Evolutionary conservation across 2,888 invertebrate genomes (phyloP).

Genomic region (Scotopteryx bipunctaria): DNA sequence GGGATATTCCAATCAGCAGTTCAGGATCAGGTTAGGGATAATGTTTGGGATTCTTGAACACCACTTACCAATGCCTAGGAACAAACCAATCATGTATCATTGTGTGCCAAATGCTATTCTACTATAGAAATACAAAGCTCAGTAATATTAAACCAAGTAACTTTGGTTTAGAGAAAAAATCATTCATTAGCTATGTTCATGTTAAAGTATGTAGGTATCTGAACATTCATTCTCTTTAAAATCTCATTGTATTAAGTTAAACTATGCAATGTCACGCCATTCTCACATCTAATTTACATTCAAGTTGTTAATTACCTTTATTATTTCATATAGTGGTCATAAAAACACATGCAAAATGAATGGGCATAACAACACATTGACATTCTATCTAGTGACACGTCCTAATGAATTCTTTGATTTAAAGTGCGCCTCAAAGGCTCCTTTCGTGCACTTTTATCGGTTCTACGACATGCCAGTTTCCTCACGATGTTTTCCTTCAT

Average conservation of each 20-base stretch:
- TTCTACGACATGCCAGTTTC: too few species aligned
- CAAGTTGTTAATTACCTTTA: conserved; percentile 10
- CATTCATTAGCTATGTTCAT: background rate
- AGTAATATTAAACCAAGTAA: background rate
- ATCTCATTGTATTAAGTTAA: too few species aligned
- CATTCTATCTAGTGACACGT: too few species aligned
- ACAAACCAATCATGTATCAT: conserved; percentile 44
- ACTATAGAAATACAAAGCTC: background rate
- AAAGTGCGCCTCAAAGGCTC: too few species aligned
- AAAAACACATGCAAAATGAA: background rate
- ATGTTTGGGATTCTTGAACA: conserved; percentile 38
- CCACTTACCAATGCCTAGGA: conserved; percentile 71
- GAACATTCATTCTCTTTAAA: too few species aligned
- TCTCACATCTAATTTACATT: background rate
- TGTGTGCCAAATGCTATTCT: conserved; percentile 23
- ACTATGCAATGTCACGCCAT: conserved; percentile 7
- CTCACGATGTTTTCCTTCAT: too few species aligned
- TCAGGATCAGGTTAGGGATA: conserved; percentile 43
- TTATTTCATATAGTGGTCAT: background rate
- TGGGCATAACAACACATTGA: too few species aligned
- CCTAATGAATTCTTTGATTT: too few species aligned
- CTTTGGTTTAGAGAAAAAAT: background rate
- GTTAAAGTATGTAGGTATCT: background rate
- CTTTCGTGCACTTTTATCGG: too few species aligned
- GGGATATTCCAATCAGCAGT: conserved; percentile 46